These are phyloP conservation scores for Calypte anna DNA, from an alignment of 2,113 vertebrate genomes.

Conservation along the genomic window DNA sequence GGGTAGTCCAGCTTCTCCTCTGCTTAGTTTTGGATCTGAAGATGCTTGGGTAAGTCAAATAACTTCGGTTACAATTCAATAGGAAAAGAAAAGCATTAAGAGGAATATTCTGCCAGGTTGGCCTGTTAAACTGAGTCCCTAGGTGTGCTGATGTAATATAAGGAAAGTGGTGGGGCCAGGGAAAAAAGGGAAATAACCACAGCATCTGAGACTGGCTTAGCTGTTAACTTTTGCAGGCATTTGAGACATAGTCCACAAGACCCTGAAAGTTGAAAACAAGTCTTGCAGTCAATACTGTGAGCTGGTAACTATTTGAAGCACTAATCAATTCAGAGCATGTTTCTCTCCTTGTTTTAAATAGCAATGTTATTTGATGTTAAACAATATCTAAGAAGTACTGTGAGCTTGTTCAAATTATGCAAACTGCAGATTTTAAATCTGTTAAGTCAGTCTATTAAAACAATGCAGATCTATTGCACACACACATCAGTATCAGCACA, in stretches of 20 bases:
- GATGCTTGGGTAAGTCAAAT: background rate
- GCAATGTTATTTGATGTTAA: background rate
- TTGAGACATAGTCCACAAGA: background rate
- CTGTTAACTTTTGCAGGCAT: background rate
- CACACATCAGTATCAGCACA: background rate
- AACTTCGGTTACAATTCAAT: background rate
- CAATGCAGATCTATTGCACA: background rate
- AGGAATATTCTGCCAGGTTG: background rate
- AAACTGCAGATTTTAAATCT: background rate
- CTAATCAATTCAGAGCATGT: background rate
- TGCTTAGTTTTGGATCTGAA: background rate
- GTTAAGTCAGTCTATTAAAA: background rate
- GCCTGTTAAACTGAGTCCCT: background rate
- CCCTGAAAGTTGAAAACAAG: background rate
- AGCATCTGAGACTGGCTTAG: background rate
- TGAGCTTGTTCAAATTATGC: background rate
- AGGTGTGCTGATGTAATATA: background rate
- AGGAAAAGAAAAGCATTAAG: background rate
- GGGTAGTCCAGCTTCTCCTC: rapidly evolving
- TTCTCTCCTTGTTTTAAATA: background rate
- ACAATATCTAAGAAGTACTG: background rate
- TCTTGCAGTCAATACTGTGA: background rate
- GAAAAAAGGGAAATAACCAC: background rate
- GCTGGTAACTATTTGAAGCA: background rate
- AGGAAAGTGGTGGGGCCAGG: background rate